Conservation (phyloP, 2,888 invertebrate genomes). For the Agriopis marginaria region DNA sequence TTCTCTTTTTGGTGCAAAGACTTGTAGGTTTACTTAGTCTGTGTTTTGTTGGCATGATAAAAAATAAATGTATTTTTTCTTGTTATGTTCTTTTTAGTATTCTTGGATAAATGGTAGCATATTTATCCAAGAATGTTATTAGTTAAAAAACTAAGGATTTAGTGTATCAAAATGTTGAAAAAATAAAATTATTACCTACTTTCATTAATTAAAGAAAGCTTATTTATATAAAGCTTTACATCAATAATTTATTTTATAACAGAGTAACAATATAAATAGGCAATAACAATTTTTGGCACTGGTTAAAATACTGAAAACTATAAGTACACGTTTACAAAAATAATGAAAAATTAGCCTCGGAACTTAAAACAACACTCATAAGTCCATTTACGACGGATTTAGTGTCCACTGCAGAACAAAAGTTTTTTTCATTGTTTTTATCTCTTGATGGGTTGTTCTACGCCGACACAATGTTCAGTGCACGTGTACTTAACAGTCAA, state of each 20-base stretch:
- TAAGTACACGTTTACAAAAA: background rate
- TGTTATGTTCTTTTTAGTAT: too few relatives aligned
- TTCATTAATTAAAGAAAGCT: background rate
- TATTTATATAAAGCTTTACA: too few relatives aligned
- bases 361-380: background rate
- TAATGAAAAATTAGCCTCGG: constrained; percentile 6
- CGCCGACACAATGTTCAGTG: background rate
- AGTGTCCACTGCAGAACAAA: background rate
- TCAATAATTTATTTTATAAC: constrained; percentile 11
- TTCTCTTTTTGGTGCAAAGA: too few relatives aligned
- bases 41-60: too few relatives aligned
- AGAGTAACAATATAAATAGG: constrained; percentile 22
- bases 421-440: background rate
- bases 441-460: background rate
- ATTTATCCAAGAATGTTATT: too few relatives aligned
- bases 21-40: too few relatives aligned
- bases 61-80: too few relatives aligned
- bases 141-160: too few relatives aligned
- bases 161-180: too few relatives aligned
- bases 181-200: background rate
- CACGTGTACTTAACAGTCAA: background rate
- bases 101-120: too few relatives aligned
- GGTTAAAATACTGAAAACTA: constrained; percentile 6
- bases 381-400: background rate
- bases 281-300: constrained; percentile 30